Conservation (phyloP, 2,113 vertebrate species). For the Phylloscopus trochiloides region DNA sequence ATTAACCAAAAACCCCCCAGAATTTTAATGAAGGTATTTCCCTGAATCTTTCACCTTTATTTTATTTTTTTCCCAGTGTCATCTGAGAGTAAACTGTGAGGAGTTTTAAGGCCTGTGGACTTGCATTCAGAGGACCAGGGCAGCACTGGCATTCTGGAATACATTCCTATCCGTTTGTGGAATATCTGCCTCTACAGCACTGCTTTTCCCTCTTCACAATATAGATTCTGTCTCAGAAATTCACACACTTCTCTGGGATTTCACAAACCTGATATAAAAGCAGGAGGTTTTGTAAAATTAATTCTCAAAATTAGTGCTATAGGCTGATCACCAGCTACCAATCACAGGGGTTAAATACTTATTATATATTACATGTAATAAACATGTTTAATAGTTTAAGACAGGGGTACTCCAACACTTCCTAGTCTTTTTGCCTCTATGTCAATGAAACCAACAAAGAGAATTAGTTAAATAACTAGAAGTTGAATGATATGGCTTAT, state of each 20-base stretch:
- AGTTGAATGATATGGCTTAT: background rate
- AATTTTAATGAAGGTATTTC: constrained; percentile 58
- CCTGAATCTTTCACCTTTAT: constrained; percentile 25
- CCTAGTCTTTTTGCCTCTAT: background rate
- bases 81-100: background rate
- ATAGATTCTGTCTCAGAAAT: background rate
- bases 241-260: background rate
- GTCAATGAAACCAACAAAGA: background rate
- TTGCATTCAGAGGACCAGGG: background rate
- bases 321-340: background rate
- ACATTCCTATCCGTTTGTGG: background rate
- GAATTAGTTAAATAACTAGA: background rate
- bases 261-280: background rate
- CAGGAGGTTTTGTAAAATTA: background rate
- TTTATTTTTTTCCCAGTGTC: background rate
- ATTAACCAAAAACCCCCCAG: background rate
- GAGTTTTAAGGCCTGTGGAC: background rate
- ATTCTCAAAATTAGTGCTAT: background rate
- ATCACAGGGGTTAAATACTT: background rate
- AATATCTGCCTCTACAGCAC: background rate
- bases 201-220: background rate
- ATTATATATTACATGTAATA: background rate
- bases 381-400: background rate
- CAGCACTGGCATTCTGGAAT: background rate
- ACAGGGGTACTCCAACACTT: background rate